Conservation (phyloP, 2,797 vertebrate species). For the Iguana delicatissima region DNA sequence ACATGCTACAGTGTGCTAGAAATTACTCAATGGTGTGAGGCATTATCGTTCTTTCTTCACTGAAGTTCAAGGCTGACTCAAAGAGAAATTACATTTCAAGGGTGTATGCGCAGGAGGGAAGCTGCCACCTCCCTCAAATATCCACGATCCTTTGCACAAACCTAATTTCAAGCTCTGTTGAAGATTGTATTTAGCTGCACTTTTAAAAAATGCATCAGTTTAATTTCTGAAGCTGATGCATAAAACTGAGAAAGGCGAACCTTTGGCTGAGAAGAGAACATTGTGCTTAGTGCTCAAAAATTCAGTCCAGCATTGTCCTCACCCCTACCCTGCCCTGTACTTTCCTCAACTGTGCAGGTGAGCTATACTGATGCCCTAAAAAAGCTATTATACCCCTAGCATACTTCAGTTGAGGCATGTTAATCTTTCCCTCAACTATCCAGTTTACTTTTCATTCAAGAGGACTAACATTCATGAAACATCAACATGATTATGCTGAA, state of each 20-base stretch:
- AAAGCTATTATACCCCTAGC: conserved; percentile 1
- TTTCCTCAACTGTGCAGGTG: conserved; percentile 35
- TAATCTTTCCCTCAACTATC: conserved; percentile 30
- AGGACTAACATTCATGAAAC: conserved; percentile 18
- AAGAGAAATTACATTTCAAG: conserved; percentile 55
- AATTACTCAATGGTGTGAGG: conserved; percentile 10
- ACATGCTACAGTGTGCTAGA: too few relatives aligned
- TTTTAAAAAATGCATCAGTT: conserved; percentile 46
- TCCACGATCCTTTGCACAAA: conserved; percentile 54
- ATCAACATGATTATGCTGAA: not conserved
- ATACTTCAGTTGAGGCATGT: conserved; percentile 23
- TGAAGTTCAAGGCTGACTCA: conserved; percentile 35
- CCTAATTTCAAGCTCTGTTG: conserved; percentile 77
- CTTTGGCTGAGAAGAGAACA: conserved; percentile 62
- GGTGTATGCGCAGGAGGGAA: conserved; percentile 17
- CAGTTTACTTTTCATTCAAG: conserved; percentile 58
- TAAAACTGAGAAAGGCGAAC: conserved; percentile 67
- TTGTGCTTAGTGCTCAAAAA: conserved; percentile 23
- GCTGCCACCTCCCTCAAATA: conserved; percentile 48
- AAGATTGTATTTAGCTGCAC: conserved; percentile 56
- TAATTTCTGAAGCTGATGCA: conserved; percentile 60
- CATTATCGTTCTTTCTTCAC: conserved; percentile 36
- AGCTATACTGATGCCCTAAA: conserved; percentile 22
- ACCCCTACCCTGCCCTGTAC: not conserved
- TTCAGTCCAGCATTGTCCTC: conserved; percentile 47